A percentile compares a stretch with the other conserved stretches of the same genome.
phyloP scores from a whole-genome alignment of 2,888 invertebrate species.

The Thalpophila matura region DNA sequence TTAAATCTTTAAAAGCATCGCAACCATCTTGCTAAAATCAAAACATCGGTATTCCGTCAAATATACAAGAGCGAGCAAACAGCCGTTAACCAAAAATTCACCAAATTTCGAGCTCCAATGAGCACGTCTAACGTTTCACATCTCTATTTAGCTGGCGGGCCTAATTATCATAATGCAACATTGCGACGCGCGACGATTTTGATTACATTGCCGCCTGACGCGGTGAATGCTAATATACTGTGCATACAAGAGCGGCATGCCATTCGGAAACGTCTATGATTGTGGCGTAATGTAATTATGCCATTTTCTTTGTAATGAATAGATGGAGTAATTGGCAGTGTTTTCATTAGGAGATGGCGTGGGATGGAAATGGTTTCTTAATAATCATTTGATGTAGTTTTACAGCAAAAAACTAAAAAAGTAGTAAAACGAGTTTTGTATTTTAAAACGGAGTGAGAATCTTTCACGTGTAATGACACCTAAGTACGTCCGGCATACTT shows the following conservation, averaged over 20 bases:
- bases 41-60: conserved; percentile 13
- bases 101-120: conserved; percentile 66
- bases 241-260: conserved; percentile 68
- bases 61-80: conserved; percentile 21
- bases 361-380: neutral
- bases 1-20: neutral
- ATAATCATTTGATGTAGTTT: neutral
- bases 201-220: conserved; percentile 80
- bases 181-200: conserved; percentile 79
- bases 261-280: conserved; percentile 71
- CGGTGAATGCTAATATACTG: conserved; percentile 77
- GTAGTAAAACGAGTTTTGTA: neutral
- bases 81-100: conserved; percentile 50
- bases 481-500: no score
- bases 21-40: conserved; percentile 7
- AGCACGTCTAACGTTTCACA: conserved; percentile 74
- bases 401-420: neutral
- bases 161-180: conserved; percentile 84
- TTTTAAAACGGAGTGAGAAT: no score
- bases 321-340: conserved; percentile 32
- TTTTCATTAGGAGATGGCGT: conserved; percentile 22
- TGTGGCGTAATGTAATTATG: conserved; percentile 58
- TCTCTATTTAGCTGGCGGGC: conserved; percentile 74
- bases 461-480: no score
- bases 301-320: conserved; percentile 55